Evolutionary conservation across 2,797 vertebrate species (phyloP).

Genomic region (Gymnoscopelus microlampas): DNA sequence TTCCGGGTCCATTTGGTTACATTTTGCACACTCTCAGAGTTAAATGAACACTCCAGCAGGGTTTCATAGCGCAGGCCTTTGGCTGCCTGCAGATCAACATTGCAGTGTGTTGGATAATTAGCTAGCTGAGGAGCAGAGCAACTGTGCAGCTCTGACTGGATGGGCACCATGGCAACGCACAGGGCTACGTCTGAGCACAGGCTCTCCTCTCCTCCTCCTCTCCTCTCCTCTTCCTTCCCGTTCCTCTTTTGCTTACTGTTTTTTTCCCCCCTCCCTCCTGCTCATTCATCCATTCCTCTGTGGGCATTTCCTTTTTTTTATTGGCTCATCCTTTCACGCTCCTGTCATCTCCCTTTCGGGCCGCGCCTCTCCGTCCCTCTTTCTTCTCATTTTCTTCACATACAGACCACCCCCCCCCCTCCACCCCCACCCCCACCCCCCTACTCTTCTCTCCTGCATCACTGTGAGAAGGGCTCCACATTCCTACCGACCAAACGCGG

Average conservation of each 20-base stretch:
- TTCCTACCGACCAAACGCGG: background rate
- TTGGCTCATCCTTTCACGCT: background rate
- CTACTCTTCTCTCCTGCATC: conserved; percentile 20
- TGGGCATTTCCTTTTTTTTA: conserved; percentile 3
- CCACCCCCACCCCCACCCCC: too few relatives aligned
- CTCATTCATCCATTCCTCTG: conserved; percentile 34
- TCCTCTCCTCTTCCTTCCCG: conserved; percentile 6
- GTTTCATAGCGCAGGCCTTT: conserved; percentile 33
- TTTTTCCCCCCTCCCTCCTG: background rate
- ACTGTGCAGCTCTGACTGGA: conserved; percentile 77
- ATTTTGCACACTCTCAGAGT: too few relatives aligned
- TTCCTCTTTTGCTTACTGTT: background rate
- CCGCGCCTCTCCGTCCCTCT: background rate
- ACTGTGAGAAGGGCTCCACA: conserved; percentile 20
- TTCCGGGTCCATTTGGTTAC: too few relatives aligned
- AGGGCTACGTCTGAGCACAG: conserved; percentile 70
- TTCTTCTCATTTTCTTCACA: conserved; percentile 38
- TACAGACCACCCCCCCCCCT: conserved; percentile 41
- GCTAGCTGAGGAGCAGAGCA: conserved; percentile 73
- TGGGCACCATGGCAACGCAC: conserved; percentile 81
- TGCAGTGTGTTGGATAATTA: conserved; percentile 77
- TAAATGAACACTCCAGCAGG: background rate
- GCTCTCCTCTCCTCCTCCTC: conserved; percentile 51
- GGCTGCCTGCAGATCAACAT: conserved; percentile 63
- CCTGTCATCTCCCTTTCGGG: too few relatives aligned